Evolutionary conservation across 2,113 vertebrate species (phyloP), one percentile per base, ranked within the genome.

Genomic region (Maccullochella peelii): DNA sequence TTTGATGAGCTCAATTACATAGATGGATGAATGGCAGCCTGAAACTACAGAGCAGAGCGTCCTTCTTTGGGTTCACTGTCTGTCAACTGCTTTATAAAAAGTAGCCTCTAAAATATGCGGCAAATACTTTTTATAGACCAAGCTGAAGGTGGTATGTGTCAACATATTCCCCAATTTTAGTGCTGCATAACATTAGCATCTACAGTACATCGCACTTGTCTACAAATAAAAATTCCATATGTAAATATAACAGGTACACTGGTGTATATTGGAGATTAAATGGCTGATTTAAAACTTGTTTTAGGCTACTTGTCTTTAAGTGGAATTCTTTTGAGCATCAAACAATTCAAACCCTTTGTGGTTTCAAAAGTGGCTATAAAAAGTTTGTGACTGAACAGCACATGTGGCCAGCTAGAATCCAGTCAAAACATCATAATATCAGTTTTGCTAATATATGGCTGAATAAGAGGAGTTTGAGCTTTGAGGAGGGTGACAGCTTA

Each of bases 1-100:
- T 89, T 88, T 82, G 85, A 92, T 85, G 61, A 62, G 88, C 83
- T 86, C 84, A 87, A 83, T 93, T 92, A 93, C 86, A 87, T 38
- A 76, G 76, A 80, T 72, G 54, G 47, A 74, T 91, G 84, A 91
- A 87, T 87, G 86, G 74, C 84, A 86, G 87, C 20, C 11, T 21
- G 59, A 40, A 87, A 86, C 69, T 59, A 38, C 49, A 79, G 58
- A 55, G 44, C 27, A 42, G 14, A 69, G 44, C 12, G 23, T 83
- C 77, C 50, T 67, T 44, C 20, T 77, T 73, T 67, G 52, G 62
- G 27, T 55, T 86, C 36, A 71, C 74, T 30, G 8, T 42, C 77
- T n/a, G 25, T 70, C 58, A 20, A 23, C 40, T 15, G 83, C 15
- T 52, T 59, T 14, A 57, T 25, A 66, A 74, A 73, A 73, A 50